Conservation (phyloP, 1,140 invertebrate genomes). For the Matsumurasca onukii region DNA sequence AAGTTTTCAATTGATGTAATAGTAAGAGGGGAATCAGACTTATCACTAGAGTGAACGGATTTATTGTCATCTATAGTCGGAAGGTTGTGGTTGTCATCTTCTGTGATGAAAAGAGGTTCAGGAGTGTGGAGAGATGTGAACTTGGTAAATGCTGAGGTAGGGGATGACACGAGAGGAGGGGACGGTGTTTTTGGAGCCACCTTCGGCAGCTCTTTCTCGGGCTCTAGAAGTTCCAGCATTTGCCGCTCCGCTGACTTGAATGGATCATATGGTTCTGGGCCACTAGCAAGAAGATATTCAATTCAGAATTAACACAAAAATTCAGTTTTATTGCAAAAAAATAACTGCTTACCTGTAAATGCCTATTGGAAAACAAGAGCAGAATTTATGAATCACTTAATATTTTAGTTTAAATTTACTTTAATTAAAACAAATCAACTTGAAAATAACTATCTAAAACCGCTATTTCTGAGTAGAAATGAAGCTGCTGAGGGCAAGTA, state of each 20-base stretch:
- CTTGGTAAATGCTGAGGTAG: constrained; percentile 51
- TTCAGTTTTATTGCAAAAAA: background rate
- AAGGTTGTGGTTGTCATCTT: constrained; percentile 34
- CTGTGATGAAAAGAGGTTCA: constrained; percentile 38
- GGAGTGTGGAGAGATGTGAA: constrained; percentile 44
- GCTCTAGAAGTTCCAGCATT: constrained; percentile 62
- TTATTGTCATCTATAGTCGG: constrained; percentile 19
- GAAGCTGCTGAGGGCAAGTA: too few relatives aligned
- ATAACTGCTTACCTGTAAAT: background rate
- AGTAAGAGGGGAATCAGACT: constrained; percentile 12
- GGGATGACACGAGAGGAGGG: constrained; percentile 43
- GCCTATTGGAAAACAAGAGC: background rate
- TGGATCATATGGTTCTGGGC: constrained; percentile 58
- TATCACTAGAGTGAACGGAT: constrained; percentile 20
- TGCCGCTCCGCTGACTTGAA: constrained; percentile 67
- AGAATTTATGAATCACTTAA: background rate
- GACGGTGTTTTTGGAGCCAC: constrained; percentile 1
- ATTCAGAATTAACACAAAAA: constrained; percentile 3
- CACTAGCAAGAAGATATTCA: constrained; percentile 15
- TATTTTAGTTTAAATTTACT: too few relatives aligned
- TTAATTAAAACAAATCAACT: too few relatives aligned
- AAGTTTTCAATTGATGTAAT: constrained; percentile 2
- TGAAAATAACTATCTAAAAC: too few relatives aligned
- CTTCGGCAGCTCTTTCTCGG: constrained; percentile 36
- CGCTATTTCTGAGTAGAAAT: too few relatives aligned